A percentile compares a stretch with the other conserved stretches of the same genome.
Evolutionary conservation across 2,113 vertebrate genomes (phyloP).

Genomic region (Urocynchramus pylzowi): DNA sequence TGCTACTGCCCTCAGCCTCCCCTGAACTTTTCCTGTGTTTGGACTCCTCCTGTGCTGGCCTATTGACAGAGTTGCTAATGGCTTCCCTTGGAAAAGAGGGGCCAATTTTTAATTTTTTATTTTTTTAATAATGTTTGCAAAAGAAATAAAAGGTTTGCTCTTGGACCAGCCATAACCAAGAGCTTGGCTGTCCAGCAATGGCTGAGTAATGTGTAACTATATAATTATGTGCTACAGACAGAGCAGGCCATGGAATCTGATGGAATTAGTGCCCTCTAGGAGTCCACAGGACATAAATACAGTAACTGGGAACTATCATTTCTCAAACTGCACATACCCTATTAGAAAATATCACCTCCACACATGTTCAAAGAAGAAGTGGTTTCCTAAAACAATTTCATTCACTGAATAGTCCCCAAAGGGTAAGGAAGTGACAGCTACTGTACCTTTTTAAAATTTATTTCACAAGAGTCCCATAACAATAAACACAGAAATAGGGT

Average conservation of each 20-base stretch:
- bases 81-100: constrained; percentile 56
- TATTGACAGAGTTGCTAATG: constrained; percentile 62
- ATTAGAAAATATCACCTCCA: not conserved
- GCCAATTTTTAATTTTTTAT: not conserved
- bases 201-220: not conserved
- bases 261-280: not conserved
- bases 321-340: not conserved
- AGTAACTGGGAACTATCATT: not conserved
- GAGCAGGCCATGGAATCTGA: not conserved
- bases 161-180: not conserved
- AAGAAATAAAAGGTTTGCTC: not conserved
- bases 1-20: constrained; percentile 23
- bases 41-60: constrained; percentile 60
- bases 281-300: not conserved
- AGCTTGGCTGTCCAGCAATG: not conserved
- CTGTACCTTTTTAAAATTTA: not conserved
- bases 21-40: constrained; percentile 4
- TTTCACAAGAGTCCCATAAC: not conserved
- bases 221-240: not conserved
- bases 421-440: not conserved
- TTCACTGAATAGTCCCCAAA: not conserved
- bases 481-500: not conserved
- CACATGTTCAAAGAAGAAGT: not conserved
- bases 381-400: not conserved
- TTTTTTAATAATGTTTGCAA: not conserved